phyloP scores from a whole-genome alignment of 2,888 invertebrate genomes.

The Hedya salicella region DNA sequence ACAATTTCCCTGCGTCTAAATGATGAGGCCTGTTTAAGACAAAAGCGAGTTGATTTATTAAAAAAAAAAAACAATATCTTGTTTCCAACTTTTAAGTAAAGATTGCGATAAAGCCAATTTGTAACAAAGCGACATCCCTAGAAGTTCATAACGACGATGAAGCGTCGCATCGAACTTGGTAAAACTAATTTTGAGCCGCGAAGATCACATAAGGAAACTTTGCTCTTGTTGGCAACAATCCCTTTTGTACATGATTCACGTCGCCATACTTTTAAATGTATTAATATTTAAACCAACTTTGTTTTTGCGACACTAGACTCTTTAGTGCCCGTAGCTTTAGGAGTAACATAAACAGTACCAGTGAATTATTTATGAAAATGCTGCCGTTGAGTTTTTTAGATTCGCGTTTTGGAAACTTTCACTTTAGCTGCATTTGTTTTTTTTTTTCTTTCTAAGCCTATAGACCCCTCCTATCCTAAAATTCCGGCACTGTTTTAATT shows the following conservation, averaged over 20 bases:
- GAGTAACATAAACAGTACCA: not conserved
- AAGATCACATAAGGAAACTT: constrained; percentile 50
- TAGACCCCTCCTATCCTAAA: too few species aligned
- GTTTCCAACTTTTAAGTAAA: constrained; percentile 34
- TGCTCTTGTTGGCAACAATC: constrained; percentile 42
- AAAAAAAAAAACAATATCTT: constrained; percentile 12
- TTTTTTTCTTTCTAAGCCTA: too few species aligned
- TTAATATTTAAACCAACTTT: constrained; percentile 20
- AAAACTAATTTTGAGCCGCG: constrained; percentile 55
- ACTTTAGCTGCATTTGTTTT: too few species aligned
- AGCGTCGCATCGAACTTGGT: constrained; percentile 52
- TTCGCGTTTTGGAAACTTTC: too few species aligned
- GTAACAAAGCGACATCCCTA: constrained; percentile 46
- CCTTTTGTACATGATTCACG: constrained; percentile 32
- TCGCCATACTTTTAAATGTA: constrained; percentile 33
- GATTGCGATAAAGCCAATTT: constrained; percentile 45
- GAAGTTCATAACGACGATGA: constrained; percentile 57
- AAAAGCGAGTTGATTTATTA: not conserved
- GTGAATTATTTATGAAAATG: too few species aligned
- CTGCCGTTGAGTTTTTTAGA: too few species aligned
- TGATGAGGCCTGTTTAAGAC: too few species aligned
- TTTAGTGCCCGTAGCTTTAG: not conserved
- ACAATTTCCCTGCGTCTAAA: too few species aligned
- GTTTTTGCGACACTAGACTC: not conserved
- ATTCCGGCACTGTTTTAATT: too few species aligned